Conservation (phyloP, 2,888 invertebrate species). For the Ophion obscuratus region DNA sequence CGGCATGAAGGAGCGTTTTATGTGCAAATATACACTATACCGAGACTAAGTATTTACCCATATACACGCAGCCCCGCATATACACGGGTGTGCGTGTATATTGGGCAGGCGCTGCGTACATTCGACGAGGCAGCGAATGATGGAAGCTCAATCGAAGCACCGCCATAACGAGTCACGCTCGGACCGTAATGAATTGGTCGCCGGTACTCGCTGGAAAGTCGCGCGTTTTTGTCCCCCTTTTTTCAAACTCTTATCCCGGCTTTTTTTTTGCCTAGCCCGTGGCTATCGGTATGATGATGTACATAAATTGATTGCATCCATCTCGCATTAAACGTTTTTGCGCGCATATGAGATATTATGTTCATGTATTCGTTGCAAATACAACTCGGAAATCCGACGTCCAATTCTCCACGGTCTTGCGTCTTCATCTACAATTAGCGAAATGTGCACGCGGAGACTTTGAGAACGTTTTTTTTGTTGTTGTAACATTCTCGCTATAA, state of each 20-base stretch:
- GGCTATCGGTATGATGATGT: neutral
- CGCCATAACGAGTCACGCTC: conserved; percentile 72
- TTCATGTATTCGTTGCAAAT: neutral
- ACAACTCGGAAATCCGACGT: too few relatives aligned
- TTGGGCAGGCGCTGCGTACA: conserved; percentile 24
- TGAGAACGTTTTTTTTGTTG: neutral
- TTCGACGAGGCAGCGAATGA: conserved; percentile 45
- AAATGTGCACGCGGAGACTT: neutral
- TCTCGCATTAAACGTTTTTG: neutral
- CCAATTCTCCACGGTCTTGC: too few relatives aligned
- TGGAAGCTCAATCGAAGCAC: conserved; percentile 47
- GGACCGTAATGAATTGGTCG: conserved; percentile 72
- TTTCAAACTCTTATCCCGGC: neutral
- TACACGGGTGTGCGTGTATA: neutral
- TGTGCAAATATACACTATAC: conserved; percentile 14
- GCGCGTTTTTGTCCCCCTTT: conserved; percentile 15
- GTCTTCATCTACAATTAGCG: neutral
- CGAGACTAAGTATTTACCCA: conserved; percentile 6
- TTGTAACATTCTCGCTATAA: neutral
- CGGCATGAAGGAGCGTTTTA: conserved; percentile 24
- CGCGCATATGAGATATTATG: neutral
- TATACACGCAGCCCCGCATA: too few relatives aligned
- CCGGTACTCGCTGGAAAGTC: conserved; percentile 27
- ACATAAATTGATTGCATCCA: conserved; percentile 18
- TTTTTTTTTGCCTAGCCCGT: neutral